Evolutionary conservation across 2,888 invertebrate species (phyloP), one percentile per base, ranked within the genome.

Genomic region (Hemaris fuciformis): DNA sequence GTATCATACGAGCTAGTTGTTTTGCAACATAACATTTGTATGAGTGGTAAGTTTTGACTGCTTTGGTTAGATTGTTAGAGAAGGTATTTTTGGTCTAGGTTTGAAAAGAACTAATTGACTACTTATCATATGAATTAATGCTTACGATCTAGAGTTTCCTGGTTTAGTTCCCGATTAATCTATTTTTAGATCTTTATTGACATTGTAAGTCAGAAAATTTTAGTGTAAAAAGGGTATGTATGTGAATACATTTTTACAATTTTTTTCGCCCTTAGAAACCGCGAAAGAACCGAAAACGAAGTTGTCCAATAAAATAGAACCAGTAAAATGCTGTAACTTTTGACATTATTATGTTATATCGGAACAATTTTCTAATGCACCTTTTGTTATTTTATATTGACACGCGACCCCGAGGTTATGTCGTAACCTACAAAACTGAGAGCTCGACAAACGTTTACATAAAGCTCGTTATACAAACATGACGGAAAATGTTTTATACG

Each of bases 401-500:
- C 25, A 59, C 46, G 10, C 38, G 22, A 59, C 59, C 38, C 18
- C 45, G 23, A 59, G 59, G 59, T 59, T 59, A 59, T 48, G 38
- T 46, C 25, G 25, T 42, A 43, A 57, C 57, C 42, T 34, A 43
- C 45, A 34, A 46, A 61, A 57, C 45, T 10, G 31, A 61, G 41
- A 42, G 20, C 13, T n/a, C n/a, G n/a, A 18, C 7, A 27, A 57
- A 57, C 43, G 45, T 57, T 62, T 59, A 59, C 56, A 57, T 62
- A 64, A 61, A 63, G 58, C 46, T 46, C 38, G 53, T 60, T 60
- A 60, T 41, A 60, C 48, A 60, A 53, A 60, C 41, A 53, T 27
- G 60, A n/a, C 41, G 25, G 48, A 27, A 60, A 60, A 63, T 60
- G 63, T 66, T 64, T 65, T 64, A 62, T 60, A 61, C 57, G 59